These are phyloP conservation scores for Morpho deidamia DNA, from an alignment of 2,888 invertebrate species.

Conservation along the genomic window DNA sequence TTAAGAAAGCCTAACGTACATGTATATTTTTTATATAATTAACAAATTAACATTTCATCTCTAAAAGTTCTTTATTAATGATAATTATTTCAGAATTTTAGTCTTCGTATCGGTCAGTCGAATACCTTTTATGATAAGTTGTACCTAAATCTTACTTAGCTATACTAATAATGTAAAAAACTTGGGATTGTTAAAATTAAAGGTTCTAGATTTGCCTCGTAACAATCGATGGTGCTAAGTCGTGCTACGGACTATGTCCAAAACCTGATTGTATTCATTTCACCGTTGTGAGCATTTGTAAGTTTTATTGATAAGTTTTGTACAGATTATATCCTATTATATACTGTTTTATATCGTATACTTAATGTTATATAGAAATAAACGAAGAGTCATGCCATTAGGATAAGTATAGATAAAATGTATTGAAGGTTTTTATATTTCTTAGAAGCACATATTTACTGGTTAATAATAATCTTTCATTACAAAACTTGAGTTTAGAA, in stretches of 20 bases:
- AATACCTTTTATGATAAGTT: slow-evolving; percentile 4
- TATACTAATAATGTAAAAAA: background rate
- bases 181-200: slow-evolving; percentile 11
- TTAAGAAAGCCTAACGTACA: too few relatives aligned
- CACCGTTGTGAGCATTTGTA: slow-evolving; percentile 62
- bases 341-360: slow-evolving; percentile 36
- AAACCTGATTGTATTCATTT: slow-evolving; percentile 56
- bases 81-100: background rate
- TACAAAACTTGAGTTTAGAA: too few relatives aligned
- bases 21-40: too few relatives aligned
- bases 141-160: slow-evolving; percentile 3
- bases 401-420: slow-evolving; percentile 44
- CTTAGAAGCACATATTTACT: too few relatives aligned
- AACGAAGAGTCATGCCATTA: slow-evolving; percentile 75
- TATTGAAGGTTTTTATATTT: background rate
- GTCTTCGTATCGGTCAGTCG: slow-evolving; percentile 8
- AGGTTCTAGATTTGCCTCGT: slow-evolving; percentile 34
- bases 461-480: too few relatives aligned
- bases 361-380: slow-evolving; percentile 46
- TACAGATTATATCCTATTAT: slow-evolving; percentile 50
- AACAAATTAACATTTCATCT: background rate
- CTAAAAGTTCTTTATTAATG: background rate
- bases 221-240: slow-evolving; percentile 65
- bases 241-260: slow-evolving; percentile 71
- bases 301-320: slow-evolving; percentile 49